Percentiles rank a stretch among this genome's conserved stretches.
These are phyloP conservation scores for Achatina immaculata DNA, from an alignment of 1,140 invertebrate species.

Conservation along the genomic window DNA sequence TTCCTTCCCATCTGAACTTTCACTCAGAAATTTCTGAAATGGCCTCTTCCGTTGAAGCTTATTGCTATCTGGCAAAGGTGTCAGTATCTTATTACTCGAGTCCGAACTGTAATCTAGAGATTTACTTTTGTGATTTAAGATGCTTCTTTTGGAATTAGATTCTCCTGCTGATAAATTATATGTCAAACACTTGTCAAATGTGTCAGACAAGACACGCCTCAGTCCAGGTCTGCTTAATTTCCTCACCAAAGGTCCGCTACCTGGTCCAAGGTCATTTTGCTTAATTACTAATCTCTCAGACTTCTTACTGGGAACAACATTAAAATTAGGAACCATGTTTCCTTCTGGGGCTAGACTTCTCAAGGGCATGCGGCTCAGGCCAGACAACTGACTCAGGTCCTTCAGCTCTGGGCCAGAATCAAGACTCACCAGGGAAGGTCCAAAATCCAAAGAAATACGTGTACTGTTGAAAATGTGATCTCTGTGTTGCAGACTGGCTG, in stretches of 20 bases:
- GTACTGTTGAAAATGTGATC: slow-evolving; percentile 33
- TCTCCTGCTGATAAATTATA: not conserved
- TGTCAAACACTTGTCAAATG: slow-evolving; percentile 33
- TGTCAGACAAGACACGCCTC: slow-evolving; percentile 32
- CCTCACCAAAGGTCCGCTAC: slow-evolving; percentile 11
- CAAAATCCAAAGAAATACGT: slow-evolving; percentile 29
- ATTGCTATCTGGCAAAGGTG: not conserved
- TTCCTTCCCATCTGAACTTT: not conserved
- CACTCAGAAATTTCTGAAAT: not conserved
- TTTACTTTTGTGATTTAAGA: slow-evolving; percentile 8
- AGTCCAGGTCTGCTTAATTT: slow-evolving; percentile 31
- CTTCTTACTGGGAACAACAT: slow-evolving; percentile 28
- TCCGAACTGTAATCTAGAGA: not conserved
- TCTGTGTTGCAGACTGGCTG: not conserved
- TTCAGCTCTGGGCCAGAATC: slow-evolving; percentile 28
- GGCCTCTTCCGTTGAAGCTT: not conserved
- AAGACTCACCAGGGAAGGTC: not conserved
- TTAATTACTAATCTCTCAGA: not conserved
- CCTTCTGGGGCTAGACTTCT: not conserved
- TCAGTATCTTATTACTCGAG: not conserved
- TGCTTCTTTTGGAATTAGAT: not conserved
- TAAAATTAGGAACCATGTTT: slow-evolving; percentile 12
- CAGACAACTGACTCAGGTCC: slow-evolving; percentile 31
- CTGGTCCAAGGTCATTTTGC: not conserved
- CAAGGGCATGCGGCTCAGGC: slow-evolving; percentile 4